phyloP scores from a whole-genome alignment of 2,113 vertebrate genomes.

The Smithornis capensis region DNA sequence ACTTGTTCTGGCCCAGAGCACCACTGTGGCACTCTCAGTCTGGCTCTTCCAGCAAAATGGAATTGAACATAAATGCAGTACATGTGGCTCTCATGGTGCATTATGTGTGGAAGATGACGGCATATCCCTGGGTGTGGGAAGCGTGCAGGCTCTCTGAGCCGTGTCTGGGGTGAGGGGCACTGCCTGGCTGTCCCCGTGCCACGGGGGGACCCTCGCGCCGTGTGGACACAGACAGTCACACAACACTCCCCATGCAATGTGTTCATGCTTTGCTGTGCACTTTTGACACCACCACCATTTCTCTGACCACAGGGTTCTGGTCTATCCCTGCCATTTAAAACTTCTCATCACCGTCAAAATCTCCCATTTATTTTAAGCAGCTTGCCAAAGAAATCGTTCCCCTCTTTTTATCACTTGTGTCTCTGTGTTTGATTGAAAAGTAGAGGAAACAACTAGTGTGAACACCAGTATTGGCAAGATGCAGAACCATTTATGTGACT shows the following conservation, averaged over 20 bases:
- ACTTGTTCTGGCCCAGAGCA: neutral
- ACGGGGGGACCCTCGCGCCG: too few relatives aligned
- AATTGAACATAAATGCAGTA: neutral
- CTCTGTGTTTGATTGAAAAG: conserved; percentile 17
- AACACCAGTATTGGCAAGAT: neutral
- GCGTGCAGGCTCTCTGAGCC: neutral
- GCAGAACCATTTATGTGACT: neutral
- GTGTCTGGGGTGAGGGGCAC: neutral
- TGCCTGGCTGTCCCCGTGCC: too few relatives aligned
- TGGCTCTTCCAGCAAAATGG: neutral
- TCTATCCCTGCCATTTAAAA: neutral
- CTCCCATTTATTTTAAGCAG: conserved; percentile 22
- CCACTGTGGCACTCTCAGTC: neutral
- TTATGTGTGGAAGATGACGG: neutral
- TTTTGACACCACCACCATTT: neutral
- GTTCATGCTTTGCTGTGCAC: neutral
- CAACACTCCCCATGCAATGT: neutral
- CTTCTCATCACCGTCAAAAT: neutral
- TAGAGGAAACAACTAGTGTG: neutral
- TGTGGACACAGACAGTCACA: neutral
- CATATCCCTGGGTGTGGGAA: neutral
- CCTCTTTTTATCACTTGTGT: conserved; percentile 12
- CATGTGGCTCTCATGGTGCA: neutral
- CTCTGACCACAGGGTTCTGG: neutral
- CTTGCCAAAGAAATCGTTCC: neutral